Evolutionary conservation across 2,888 invertebrate genomes (phyloP).

Genomic region (Synanthedon myopaeformis): DNA sequence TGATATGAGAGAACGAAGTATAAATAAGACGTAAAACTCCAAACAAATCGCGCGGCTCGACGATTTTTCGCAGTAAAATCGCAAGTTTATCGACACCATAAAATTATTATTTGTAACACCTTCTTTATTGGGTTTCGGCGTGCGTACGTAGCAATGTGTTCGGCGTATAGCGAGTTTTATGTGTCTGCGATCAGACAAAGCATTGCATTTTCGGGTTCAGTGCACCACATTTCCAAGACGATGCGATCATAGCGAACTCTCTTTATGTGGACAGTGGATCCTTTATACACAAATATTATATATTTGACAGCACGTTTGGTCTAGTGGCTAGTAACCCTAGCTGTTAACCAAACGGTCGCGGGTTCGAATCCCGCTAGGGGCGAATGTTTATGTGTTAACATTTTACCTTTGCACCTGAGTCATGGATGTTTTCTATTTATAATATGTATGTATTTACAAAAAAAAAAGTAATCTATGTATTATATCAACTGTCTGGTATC

Average conservation of each 20-base stretch:
- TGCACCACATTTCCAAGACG: neutral
- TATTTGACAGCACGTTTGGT: no score
- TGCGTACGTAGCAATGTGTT: conserved; percentile 2
- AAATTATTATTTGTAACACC: conserved; percentile 17
- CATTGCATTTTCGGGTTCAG: neutral
- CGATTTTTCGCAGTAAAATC: conserved; percentile 10
- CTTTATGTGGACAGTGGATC: neutral
- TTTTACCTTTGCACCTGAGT: no score
- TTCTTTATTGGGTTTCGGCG: conserved; percentile 3
- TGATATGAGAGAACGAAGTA: conserved; percentile 6
- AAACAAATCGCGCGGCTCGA: conserved; percentile 1
- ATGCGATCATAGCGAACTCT: neutral
- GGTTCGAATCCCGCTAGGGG: no score
- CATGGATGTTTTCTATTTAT: no score
- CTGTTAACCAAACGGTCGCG: no score
- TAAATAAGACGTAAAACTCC: conserved; percentile 12
- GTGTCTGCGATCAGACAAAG: conserved; percentile 1
- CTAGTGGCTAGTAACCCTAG: no score
- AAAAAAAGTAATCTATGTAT: no score
- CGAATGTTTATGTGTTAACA: no score
- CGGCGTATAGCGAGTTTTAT: conserved; percentile 5
- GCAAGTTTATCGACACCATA: conserved; percentile 14
- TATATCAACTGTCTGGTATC: no score
- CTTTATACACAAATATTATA: no score
- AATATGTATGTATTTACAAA: no score